These are phyloP conservation scores for Rhombomys opimus DNA, from an alignment of 2,113 vertebrate genomes.

Conservation along the genomic window DNA sequence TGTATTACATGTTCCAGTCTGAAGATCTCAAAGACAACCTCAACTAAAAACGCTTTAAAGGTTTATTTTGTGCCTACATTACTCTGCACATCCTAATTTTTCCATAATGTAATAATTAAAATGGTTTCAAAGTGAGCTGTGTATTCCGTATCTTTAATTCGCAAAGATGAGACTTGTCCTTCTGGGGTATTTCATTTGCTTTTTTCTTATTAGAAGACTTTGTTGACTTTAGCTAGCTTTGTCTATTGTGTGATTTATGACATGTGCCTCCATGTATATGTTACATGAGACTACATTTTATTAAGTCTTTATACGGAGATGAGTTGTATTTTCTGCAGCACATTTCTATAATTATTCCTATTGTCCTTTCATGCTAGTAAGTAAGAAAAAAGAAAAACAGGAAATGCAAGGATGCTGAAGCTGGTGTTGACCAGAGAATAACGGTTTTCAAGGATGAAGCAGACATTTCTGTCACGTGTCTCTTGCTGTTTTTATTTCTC, in stretches of 20 bases:
- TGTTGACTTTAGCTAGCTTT: slow-evolving; percentile 24
- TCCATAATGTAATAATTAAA: neutral
- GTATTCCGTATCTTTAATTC: slow-evolving; percentile 56
- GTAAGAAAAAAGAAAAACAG: neutral
- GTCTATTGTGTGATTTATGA: slow-evolving; percentile 22
- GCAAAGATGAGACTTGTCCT: slow-evolving; percentile 20
- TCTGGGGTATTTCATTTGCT: slow-evolving; percentile 32
- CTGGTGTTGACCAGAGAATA: neutral
- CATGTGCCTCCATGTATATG: neutral
- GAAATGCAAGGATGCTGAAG: neutral
- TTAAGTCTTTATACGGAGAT: slow-evolving; percentile 25
- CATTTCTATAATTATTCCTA: slow-evolving; percentile 46
- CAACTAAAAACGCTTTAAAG: slow-evolving; percentile 51
- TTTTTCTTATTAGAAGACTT: slow-evolving; percentile 33
- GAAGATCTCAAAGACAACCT: slow-evolving; percentile 19
- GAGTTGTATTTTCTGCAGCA: slow-evolving; percentile 27
- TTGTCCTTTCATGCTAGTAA: neutral
- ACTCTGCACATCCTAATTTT: slow-evolving; percentile 58
- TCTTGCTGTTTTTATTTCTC: neutral
- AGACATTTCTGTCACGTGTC: neutral
- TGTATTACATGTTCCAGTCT: neutral
- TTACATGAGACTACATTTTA: neutral
- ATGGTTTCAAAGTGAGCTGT: slow-evolving; percentile 16
- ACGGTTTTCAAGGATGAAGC: neutral
- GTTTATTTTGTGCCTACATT: slow-evolving; percentile 34